phyloP scores from a whole-genome alignment of 2,113 vertebrate genomes.

The Paramisgurnus dabryanus region DNA sequence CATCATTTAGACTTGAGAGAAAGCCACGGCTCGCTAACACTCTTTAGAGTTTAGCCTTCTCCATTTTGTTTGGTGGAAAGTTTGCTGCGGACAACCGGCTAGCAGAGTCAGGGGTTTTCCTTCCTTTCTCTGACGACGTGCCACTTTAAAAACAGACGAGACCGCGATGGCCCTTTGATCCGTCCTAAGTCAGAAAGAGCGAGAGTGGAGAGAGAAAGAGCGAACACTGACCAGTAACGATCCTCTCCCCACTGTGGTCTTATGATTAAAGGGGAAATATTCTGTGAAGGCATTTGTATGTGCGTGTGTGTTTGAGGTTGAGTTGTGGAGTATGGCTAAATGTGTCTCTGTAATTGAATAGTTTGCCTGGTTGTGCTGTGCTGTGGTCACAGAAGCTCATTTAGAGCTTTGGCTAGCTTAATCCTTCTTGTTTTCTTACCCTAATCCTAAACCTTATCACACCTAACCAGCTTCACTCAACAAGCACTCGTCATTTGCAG shows the following conservation, averaged over 20 bases:
- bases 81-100: slow-evolving; percentile 62
- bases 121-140: slow-evolving; percentile 66
- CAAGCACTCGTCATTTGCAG: neutral
- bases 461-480: slow-evolving; percentile 32
- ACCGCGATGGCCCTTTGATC: slow-evolving; percentile 49
- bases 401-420: slow-evolving; percentile 26
- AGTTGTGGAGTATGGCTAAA: slow-evolving; percentile 32
- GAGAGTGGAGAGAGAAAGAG: slow-evolving; percentile 27
- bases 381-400: slow-evolving; percentile 37
- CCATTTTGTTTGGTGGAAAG: slow-evolving; percentile 65
- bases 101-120: slow-evolving; percentile 51
- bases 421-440: slow-evolving; percentile 30
- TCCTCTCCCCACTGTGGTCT: slow-evolving; percentile 28
- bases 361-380: slow-evolving; percentile 34
- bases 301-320: slow-evolving; percentile 39
- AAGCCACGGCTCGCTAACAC: slow-evolving; percentile 64
- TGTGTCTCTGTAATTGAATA: slow-evolving; percentile 50
- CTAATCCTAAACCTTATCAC: slow-evolving; percentile 48
- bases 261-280: slow-evolving; percentile 44
- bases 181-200: slow-evolving; percentile 42
- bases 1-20: slow-evolving; percentile 75
- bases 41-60: slow-evolving; percentile 70
- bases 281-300: slow-evolving; percentile 30
- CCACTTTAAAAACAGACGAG: slow-evolving; percentile 66
- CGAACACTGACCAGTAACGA: slow-evolving; percentile 37